These are phyloP conservation scores for Dysmachus trigonus DNA, from an alignment of 2,888 invertebrate genomes.

Conservation along the genomic window DNA sequence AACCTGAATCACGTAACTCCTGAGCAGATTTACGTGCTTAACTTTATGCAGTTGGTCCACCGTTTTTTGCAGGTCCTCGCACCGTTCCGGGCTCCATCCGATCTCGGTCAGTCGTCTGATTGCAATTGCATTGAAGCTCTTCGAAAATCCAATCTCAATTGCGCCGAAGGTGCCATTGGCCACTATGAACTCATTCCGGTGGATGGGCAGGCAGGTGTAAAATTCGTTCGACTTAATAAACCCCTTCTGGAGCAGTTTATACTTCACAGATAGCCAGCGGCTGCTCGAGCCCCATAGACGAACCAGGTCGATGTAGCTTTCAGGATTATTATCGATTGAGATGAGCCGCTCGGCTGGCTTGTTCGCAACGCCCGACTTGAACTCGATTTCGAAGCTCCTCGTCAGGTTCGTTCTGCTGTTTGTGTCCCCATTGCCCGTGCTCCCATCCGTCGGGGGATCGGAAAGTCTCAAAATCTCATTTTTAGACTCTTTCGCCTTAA, in stretches of 20 bases:
- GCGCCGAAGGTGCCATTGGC: constrained; percentile 59
- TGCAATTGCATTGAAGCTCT: constrained; percentile 56
- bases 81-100: constrained; percentile 16
- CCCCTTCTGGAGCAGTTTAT: constrained; percentile 43
- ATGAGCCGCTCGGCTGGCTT: constrained; percentile 5
- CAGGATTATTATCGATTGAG: constrained; percentile 11
- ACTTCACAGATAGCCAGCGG: constrained; percentile 39
- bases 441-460: not conserved
- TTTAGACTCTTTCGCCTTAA: constrained; percentile 15
- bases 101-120: constrained; percentile 52
- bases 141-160: constrained; percentile 60
- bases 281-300: constrained; percentile 32
- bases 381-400: constrained; percentile 14
- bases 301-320: constrained; percentile 38
- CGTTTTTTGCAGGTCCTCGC: constrained; percentile 50
- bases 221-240: constrained; percentile 35
- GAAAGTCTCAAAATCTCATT: not conserved
- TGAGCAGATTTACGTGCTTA: constrained; percentile 39
- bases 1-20: constrained; percentile 16
- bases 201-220: constrained; percentile 38
- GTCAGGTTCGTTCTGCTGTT: not conserved
- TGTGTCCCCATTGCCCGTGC: not conserved
- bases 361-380: constrained; percentile 28
- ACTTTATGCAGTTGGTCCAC: constrained; percentile 37
- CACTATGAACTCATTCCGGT: constrained; percentile 43